Percentiles rank a stretch among this genome's conserved stretches.
phyloP scores from a whole-genome alignment of 2,888 invertebrate species.

The Xylota segnis region DNA sequence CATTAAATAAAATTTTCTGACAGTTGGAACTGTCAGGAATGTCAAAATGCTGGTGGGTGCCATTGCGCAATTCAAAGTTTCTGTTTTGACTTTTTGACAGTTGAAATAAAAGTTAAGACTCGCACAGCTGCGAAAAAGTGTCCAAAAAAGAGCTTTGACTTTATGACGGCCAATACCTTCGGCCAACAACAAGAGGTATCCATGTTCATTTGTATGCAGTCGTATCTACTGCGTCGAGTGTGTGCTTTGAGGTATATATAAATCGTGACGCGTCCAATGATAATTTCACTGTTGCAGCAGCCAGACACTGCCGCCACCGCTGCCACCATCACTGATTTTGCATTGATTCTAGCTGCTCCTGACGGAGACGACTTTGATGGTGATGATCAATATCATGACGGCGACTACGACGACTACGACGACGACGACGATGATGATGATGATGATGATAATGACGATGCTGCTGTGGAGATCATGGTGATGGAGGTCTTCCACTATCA shows the following conservation, averaged over 20 bases:
- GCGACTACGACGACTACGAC: not conserved
- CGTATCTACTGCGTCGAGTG: constrained; percentile 38
- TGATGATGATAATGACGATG: constrained; percentile 33
- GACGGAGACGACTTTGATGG: constrained; percentile 38
- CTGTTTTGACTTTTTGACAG: constrained; percentile 39
- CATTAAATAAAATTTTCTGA: constrained; percentile 60
- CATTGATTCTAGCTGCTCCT: constrained; percentile 36
- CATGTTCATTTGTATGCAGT: constrained; percentile 29
- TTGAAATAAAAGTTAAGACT: constrained; percentile 33
- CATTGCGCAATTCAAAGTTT: constrained; percentile 52
- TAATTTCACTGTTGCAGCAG: constrained; percentile 52
- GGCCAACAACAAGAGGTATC: constrained; percentile 4
- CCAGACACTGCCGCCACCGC: constrained; percentile 16
- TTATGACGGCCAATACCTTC: constrained; percentile 52
- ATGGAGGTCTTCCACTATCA: constrained; percentile 39
- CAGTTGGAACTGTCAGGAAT: constrained; percentile 62
- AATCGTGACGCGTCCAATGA: constrained; percentile 59
- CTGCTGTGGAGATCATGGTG: constrained; percentile 48
- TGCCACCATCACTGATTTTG: not conserved
- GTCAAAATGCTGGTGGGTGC: constrained; percentile 52
- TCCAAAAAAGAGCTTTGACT: constrained; percentile 24
- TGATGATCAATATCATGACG: constrained; percentile 38
- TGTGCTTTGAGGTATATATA: constrained; percentile 59
- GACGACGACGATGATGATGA: constrained; percentile 26
- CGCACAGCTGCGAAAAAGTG: constrained; percentile 44